Evolutionary conservation across 2,888 invertebrate genomes (phyloP), one percentile per base, ranked within the genome.

Genomic region (Cantharis lateralis): DNA sequence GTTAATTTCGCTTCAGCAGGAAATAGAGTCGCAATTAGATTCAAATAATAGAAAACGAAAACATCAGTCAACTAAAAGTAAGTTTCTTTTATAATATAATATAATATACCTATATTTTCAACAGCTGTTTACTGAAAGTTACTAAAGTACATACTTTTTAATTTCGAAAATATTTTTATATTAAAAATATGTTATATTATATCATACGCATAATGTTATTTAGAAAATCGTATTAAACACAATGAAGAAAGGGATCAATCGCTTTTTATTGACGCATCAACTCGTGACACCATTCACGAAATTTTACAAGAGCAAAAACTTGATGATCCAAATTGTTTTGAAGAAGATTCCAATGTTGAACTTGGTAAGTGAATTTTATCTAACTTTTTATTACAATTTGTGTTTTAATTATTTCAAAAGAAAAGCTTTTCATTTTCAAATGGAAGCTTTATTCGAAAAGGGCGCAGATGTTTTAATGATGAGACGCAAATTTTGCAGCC

Each of bases 11-110:
- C 88, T 98, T n/a, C 96, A 97, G 87, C 92, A 91, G 80, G 94
- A 96, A 89, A 98, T 98, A 83, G 97, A 98, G 84, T 89, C 89
- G 24, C 95, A 95, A 77, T 87, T 98, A 79, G 95, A 96, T 81
- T 92, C 89, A 81, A 92, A 93, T 84, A 88, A 90, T 80, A 89
- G 88, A 72, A 90, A 88, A 74, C 70, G 61, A 28, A 68, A 71
- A 63, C 28, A 48, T 72, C 32, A 70, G 26, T 13, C 24, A 15
- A 48, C 48, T 68, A 24, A 20, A 24, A 15, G 72, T 74, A 69
- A 68, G 62, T 13, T 26, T 69, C 3, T 74, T 68, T 61, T 20
- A 7, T 48, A 32, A 13, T 13, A n/a, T n/a, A n/a, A n/a, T n/a
- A n/a, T n/a, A n/a, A 28, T 26, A 10, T 10, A 1, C 1, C 28